Conservation (phyloP, 1,140 invertebrate species). For the Cryptotermes secundus region DNA sequence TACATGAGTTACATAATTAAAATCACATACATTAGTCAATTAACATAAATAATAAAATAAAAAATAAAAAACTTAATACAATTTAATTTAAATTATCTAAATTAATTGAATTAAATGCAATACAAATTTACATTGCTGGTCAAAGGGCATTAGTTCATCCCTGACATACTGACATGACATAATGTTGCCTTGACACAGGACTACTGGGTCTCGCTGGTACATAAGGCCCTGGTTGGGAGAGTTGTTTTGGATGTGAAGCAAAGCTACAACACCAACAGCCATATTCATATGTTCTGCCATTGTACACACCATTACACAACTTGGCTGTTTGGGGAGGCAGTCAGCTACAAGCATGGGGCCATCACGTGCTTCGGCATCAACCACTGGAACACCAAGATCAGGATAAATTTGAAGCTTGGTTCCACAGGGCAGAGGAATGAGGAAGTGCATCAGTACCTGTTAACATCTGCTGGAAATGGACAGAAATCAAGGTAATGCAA, state of each 20-base stretch:
- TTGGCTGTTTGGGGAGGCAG: no score
- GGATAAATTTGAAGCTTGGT: slow-evolving; percentile 8
- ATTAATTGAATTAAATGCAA: no score
- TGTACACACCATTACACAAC: slow-evolving; percentile 39
- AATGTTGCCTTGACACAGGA: slow-evolving; percentile 44
- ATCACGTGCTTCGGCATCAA: slow-evolving; percentile 51
- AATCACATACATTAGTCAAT: no score
- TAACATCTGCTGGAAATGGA: slow-evolving; percentile 24
- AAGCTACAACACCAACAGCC: slow-evolving; percentile 41
- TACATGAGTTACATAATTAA: no score
- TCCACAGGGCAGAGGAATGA: neutral
- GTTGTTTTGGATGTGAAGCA: slow-evolving; percentile 49
- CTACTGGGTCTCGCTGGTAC: slow-evolving; percentile 53
- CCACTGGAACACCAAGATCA: neutral
- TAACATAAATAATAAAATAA: no score
- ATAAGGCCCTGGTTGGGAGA: slow-evolving; percentile 51
- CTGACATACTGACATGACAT: neutral
- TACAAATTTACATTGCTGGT: no score
- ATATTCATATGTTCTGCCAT: slow-evolving; percentile 49
- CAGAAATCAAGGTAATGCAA: neutral
- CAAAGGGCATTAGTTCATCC: neutral
- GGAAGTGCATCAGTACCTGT: slow-evolving; percentile 31
- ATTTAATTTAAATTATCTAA: no score
- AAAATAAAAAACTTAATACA: no score
- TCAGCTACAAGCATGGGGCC: slow-evolving; percentile 42